A percentile compares a stretch with the other conserved stretches of the same genome.
Conservation (phyloP, 2,113 vertebrate genomes). For the Thryonomys swinderianus region DNA sequence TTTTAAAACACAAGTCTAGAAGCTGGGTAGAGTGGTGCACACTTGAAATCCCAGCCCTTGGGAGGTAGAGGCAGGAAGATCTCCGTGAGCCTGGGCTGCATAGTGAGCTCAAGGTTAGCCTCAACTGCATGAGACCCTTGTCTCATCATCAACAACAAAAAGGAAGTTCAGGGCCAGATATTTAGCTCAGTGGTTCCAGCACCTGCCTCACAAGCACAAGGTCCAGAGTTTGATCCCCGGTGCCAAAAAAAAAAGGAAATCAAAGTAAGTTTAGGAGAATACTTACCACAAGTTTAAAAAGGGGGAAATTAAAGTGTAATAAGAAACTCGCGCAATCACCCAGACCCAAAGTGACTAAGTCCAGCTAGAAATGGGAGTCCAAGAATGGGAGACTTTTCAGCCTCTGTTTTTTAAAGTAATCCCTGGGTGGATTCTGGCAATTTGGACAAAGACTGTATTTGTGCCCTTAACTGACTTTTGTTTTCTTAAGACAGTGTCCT, state of each 20-base stretch:
- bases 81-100: background rate
- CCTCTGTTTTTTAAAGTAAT: background rate
- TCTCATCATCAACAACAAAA: background rate
- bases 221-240: too few relatives aligned
- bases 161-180: background rate
- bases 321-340: background rate
- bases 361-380: background rate
- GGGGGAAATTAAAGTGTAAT: background rate
- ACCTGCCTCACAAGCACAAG: background rate
- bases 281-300: background rate
- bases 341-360: background rate
- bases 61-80: background rate
- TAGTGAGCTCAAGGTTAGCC: background rate
- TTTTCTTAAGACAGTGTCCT: background rate
- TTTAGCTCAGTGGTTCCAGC: background rate
- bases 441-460: background rate
- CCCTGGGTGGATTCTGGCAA: background rate
- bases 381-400: background rate
- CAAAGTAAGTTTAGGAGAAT: background rate
- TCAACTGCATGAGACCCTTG: background rate
- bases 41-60: background rate
- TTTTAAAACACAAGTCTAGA: background rate
- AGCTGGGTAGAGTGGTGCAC: background rate
- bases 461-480: conserved; percentile 28
- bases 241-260: too few relatives aligned